Base-by-base conservation (phyloP, 1,140 invertebrate species). In the Philopotamus ludificatus region DNA sequence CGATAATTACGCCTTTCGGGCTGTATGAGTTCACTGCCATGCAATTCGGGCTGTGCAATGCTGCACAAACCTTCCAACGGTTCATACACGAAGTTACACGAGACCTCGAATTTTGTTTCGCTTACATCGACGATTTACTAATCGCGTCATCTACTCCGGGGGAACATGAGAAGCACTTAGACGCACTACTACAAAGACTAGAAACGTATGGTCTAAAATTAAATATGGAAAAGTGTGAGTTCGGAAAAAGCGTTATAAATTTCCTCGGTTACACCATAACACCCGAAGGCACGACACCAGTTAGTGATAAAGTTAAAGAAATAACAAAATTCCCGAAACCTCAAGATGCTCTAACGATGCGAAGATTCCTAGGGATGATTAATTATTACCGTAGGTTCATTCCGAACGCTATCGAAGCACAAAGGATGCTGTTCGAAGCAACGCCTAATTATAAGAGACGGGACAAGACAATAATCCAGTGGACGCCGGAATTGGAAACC, bases 51-150 rank as follows among this genome's bases (percentile, higher is more conserved):
- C 57, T 78, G n/a, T 16, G 67, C 2, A 76, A 77, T 49, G 73
- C 74, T 4, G 72, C 71, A 0, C 73, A 77, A 66, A 75, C 74
- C 0, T 85, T 84, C 58, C 79, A 83, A 71, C 66, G 83, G 1
- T 76, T 81, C 20, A 82, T 85, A 61, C 75, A 83, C 65, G 55
- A 77, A 16, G 72, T 83, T 1, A 63, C 82, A 3, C 49, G 54
- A 20, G 72, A 55, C 10, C 68, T 76, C 20, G 63, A 71, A 15
- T 77, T 71, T 59, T 28, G 51, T 2, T 79, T 71, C 42, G 42
- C 63, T 26, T 77, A 74, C 45, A 69, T 77, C 1, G 74, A 79
- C 49, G 75, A 79, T 49, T 72, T 79, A 41, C 39, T 80, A 0
- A 70, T 80, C n/a, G 73, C 72, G 0, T 75, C 74, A 9, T 41